Base-by-base conservation (phyloP, 2,797 vertebrate species). In the Lerista edwardsae region DNA sequence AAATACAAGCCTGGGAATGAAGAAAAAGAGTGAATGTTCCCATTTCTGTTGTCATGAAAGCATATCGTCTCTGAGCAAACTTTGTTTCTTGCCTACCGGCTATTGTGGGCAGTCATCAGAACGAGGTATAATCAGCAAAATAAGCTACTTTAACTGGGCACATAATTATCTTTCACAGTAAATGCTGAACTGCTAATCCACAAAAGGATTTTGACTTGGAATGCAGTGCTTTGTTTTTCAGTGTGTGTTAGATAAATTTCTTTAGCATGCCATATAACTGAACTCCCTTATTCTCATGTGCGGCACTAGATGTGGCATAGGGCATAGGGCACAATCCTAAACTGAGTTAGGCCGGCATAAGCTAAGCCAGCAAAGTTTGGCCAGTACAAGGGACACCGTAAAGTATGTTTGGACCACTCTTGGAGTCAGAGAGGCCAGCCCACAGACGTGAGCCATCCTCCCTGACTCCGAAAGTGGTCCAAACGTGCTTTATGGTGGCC, bases 91-190 rank as follows among this genome's bases (percentile, higher is more conserved):
- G 64, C 61, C 79, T 67, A 69, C n/a, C 25, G 68, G 71, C 64
- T 41, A 62, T 62, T 75, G 57, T n/a, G 73, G 31, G 64, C 62
- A 84, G 71, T 87, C 86, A 87, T 75, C 41, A 71, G 72, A 83
- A 83, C 79, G 71, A 69, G 75, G 68, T 64, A 57, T 86, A 82
- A 82, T 82, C 4, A 64, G 67, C 34, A 73, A 77, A 78, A 75
- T 82, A 86, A 82, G 74, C 74, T 77, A 69, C 74, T 77, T 82
- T 86, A 71, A 82, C 15, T 64, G 34, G 67, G 59, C 62, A 79
- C 47, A 86, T 79, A 78, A 82, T 84, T 83, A 68, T 80, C 27
- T 71, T 64, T 62, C n/a, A 76, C 5, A 31, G 27, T 84, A 71
- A 80, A 80, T 80, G 65, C 55, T 55, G 76, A 75, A 41, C 41